Evolutionary conservation across 2,797 vertebrate genomes (phyloP), one percentile per base, ranked within the genome.

Genomic region (Rhinogobio ventralis): DNA sequence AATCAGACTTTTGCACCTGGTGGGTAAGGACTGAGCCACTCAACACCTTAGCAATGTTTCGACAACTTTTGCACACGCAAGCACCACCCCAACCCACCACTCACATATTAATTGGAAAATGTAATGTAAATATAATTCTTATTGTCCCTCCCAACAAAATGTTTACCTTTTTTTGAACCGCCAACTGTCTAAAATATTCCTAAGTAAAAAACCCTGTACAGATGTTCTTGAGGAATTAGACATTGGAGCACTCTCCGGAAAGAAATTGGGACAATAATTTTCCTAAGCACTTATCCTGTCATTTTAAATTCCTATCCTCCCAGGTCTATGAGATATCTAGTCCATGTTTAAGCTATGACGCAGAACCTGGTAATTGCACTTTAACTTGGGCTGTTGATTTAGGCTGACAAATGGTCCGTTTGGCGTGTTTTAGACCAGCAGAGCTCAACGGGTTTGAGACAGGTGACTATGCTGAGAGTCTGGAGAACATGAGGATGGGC

Each of bases 391-490:
- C 15, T 46, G 23, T 60, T 83, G 68, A 30, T 33, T 66, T 25
- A 79, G 46, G 68, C 30, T 79, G 60, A 55, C 36, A 79, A 30
- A 60, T 60, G 25, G n/a, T 23, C 49, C 14, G 7, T 20, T 82
- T 46, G 20, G 6, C 19, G 19, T 81, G 68, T 51, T 73, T 69
- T 67, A 49, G 53, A 79, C 36, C 20, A 62, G 57, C 77, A 71
- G 25, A 79, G 55, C 25, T 67, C 74, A 67, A 68, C 13, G 64
- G 68, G 74, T 77, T 64, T 82, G 67, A 89, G 80, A 53, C 71
- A 69, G 82, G 75, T 86, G 82, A 84, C 82, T 67, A 78, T 42
- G 42, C 68, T 88, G 86, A 46, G 87, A n/a, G 85, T 88, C 81
- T 85, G 57, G 51, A 83, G 72, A 82, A 79, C 81, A 75, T 46